These are phyloP conservation scores for Elymnias hypermnestra DNA, from an alignment of 1,140 invertebrate species.

Conservation along the genomic window DNA sequence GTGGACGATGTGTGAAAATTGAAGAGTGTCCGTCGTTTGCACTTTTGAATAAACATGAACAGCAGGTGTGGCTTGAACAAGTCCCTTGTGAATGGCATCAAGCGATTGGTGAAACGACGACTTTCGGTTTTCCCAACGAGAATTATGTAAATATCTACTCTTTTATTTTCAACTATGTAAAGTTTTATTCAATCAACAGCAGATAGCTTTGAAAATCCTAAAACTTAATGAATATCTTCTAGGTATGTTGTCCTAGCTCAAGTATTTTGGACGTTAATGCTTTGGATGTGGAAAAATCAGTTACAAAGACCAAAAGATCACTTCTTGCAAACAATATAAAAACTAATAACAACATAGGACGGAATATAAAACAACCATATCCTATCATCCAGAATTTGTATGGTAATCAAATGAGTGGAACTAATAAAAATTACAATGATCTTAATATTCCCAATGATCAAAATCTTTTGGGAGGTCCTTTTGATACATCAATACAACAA, in stretches of 20 bases:
- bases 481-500: no score
- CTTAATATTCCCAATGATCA: background rate
- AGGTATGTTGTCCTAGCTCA: slow-evolving; percentile 30
- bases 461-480: slow-evolving; percentile 4
- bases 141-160: slow-evolving; percentile 30
- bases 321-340: background rate
- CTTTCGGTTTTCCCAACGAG: slow-evolving; percentile 31
- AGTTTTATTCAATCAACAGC: no score
- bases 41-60: slow-evolving; percentile 28
- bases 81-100: slow-evolving; percentile 26
- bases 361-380: background rate
- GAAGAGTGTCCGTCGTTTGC: slow-evolving; percentile 32
- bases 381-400: background rate
- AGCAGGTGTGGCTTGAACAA: slow-evolving; percentile 32
- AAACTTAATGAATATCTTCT: slow-evolving; percentile 5
- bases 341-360: slow-evolving; percentile 4
- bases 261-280: slow-evolving; percentile 13
- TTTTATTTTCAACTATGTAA: slow-evolving; percentile 3
- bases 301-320: background rate
- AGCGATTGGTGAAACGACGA: slow-evolving; percentile 7
- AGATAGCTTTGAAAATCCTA: no score
- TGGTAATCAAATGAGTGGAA: background rate
- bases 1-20: slow-evolving; percentile 25
- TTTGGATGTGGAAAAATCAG: no score
- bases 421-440: slow-evolving; percentile 1